Percentiles rank a stretch among this genome's conserved stretches.
These are phyloP conservation scores for Meriones unguiculatus DNA, from an alignment of 2,113 vertebrate species.

Conservation along the genomic window DNA sequence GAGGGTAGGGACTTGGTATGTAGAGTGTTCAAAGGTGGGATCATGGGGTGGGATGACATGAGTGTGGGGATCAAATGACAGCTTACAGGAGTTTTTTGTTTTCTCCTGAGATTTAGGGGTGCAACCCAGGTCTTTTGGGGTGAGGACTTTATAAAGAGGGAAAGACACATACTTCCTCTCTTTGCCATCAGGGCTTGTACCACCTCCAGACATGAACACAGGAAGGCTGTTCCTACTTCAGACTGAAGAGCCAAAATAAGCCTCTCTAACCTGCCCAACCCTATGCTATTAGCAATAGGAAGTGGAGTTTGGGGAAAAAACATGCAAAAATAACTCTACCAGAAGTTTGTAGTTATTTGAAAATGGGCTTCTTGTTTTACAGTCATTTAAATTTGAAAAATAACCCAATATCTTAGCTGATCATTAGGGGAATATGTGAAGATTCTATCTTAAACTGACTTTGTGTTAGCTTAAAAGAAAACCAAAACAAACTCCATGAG, in stretches of 20 bases:
- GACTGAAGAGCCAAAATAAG: neutral
- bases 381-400: neutral
- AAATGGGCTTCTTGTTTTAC: neutral
- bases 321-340: slow-evolving; percentile 24
- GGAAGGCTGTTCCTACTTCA: neutral
- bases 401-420: neutral
- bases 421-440: neutral
- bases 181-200: neutral
- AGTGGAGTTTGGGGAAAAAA: slow-evolving; percentile 12
- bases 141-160: neutral
- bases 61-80: neutral
- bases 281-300: neutral
- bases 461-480: neutral
- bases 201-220: neutral
- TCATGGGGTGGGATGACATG: too few relatives aligned
- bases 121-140: neutral
- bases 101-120: neutral
- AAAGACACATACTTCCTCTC: neutral
- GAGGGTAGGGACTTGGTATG: neutral
- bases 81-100: neutral
- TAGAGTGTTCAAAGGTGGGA: neutral
- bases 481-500: neutral
- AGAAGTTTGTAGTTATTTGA: neutral
- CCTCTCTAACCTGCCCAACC: neutral
- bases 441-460: neutral